Evolutionary conservation across 2,113 vertebrate genomes (phyloP), one percentile per base, ranked within the genome.

Genomic region (Paraplagusia blochii): DNA sequence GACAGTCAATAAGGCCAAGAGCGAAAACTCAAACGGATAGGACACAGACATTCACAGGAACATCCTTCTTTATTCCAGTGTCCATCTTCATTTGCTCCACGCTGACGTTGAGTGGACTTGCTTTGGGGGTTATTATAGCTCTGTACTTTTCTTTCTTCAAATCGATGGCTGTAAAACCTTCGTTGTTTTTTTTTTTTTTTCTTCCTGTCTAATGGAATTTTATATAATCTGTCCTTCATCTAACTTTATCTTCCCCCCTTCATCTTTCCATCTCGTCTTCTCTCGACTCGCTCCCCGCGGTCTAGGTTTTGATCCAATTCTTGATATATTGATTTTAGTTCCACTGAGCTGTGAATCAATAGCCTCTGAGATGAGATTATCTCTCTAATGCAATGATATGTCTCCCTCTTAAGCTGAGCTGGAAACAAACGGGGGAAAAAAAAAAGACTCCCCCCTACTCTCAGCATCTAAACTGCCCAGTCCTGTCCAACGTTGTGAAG

Each of bases 291-390:
- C 35, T 52, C 42, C 49, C 49, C 57, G 52, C 51, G 40, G 58
- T 57, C 53, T 70, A 61, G 16, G 8, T 72, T 80, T 66, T 79
- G 73, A 77, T 82, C 76, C 66, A 72, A 81, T 79, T 77, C 68
- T 63, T 76, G 69, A 83, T 82, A 75, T 71, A 84, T 77, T 77
- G 79, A 81, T 79, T 84, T 79, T 45, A 33, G 75, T 73, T 69
- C 79, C 42, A 4, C 66, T 49, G 68, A 79, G 68, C 56, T 66
- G 49, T 11, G 63, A 72, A 72, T 84, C 82, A 55, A 79, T 82
- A 66, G 35, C 12, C 58, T 59, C 77, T 77, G 15, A 53, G 57
- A 73, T 56, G 53, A 74, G 55, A 72, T 54, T 19, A 67, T 72
- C 54, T 66, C 54, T 63, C 48, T 59, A 78, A 71, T 70, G 69